phyloP scores from a whole-genome alignment of 2,797 vertebrate genomes.

The Chloroceryle inda region DNA sequence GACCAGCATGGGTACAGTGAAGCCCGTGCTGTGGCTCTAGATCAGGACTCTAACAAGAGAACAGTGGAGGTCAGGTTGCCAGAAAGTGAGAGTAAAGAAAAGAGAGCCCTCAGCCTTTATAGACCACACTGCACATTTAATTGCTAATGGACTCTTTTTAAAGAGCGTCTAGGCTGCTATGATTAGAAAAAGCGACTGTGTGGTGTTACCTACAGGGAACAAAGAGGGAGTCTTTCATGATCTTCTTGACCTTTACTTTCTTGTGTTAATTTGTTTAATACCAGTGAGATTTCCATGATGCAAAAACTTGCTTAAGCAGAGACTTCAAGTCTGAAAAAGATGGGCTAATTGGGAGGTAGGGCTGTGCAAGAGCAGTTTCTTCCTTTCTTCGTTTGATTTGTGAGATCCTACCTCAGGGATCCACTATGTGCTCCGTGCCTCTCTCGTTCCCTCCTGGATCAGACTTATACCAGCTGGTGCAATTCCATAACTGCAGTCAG shows the following conservation, averaged over 20 bases:
- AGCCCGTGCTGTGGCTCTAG: neutral
- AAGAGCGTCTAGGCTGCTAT: neutral
- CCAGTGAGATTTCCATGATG: constrained; percentile 16
- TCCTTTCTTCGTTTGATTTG: neutral
- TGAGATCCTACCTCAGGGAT: neutral
- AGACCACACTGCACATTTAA: neutral
- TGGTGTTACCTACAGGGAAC: neutral
- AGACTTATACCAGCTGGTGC: neutral
- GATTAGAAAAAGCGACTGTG: constrained; percentile 21
- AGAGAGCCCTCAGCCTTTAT: neutral
- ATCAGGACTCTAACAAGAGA: neutral
- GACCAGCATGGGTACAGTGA: neutral
- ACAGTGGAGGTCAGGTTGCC: neutral
- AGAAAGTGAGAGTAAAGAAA: neutral
- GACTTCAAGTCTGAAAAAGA: neutral
- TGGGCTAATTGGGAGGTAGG: neutral
- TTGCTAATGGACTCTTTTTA: neutral
- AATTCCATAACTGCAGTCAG: neutral
- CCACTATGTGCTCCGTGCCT: neutral
- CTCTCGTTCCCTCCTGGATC: neutral
- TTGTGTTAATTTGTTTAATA: constrained; percentile 26
- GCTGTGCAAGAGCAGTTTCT: neutral
- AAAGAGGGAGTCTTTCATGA: neutral
- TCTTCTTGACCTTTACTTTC: constrained; percentile 29
- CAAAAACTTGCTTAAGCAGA: constrained; percentile 3